A percentile compares a stretch with the other conserved stretches of the same genome.
These are phyloP conservation scores for Odontomyia ornata DNA, from an alignment of 2,888 invertebrate genomes.

Conservation along the genomic window DNA sequence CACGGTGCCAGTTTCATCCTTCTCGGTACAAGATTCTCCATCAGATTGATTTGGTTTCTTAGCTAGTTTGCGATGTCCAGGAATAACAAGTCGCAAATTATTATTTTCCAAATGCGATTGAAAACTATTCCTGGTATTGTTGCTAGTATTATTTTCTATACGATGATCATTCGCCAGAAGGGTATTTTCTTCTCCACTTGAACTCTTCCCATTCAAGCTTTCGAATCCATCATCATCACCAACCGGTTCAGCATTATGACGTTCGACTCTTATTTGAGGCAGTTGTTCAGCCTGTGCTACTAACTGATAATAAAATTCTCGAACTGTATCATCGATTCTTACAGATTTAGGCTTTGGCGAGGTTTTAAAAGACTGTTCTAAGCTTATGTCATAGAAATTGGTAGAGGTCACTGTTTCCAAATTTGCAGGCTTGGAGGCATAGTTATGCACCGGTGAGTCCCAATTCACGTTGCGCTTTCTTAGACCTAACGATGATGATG, in stretches of 20 bases:
- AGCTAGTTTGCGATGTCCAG: background rate
- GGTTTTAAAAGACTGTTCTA: background rate
- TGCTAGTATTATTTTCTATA: background rate
- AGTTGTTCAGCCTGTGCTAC: constrained; percentile 50
- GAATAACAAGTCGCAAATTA: background rate
- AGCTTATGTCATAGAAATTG: too few relatives aligned
- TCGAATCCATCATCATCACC: constrained; percentile 85
- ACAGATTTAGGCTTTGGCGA: constrained; percentile 29
- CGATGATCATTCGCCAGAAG: background rate
- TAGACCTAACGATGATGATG: constrained; percentile 48
- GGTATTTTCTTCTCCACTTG: constrained; percentile 68
- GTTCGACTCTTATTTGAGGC: constrained; percentile 38
- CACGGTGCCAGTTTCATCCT: background rate
- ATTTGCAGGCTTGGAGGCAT: background rate
- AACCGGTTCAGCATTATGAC: constrained; percentile 45
- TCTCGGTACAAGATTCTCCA: constrained; percentile 35
- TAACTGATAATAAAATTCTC: constrained; percentile 54
- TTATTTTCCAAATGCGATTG: constrained; percentile 46
- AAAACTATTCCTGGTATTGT: background rate
- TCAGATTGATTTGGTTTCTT: constrained; percentile 4
- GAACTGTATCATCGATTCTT: constrained; percentile 52
- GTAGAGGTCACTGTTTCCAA: background rate
- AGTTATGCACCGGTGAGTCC: constrained; percentile 62
- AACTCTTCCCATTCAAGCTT: constrained; percentile 83
- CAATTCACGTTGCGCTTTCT: constrained; percentile 64